Base-by-base conservation (phyloP, 2,888 invertebrate genomes). In the Noctua pronuba region DNA sequence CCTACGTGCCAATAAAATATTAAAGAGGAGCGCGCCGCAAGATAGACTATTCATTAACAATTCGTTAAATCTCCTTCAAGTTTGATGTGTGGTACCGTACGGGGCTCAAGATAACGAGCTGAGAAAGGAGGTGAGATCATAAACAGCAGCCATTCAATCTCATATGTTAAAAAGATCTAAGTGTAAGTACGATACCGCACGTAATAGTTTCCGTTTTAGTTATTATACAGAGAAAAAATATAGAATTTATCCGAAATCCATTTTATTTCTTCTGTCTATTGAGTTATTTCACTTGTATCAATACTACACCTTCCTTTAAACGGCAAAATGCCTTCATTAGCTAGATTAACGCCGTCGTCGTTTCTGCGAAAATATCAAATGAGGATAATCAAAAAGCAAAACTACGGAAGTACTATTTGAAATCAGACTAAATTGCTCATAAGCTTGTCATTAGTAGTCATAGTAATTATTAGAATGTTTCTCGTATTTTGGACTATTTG, bases 1-100 rank as follows among this genome's bases (percentile, higher is more conserved):
- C 88, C 88, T 84, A 84, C 85, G 82, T 77, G 68, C 67, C 79
- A 66, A 85, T 90, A 82, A 90, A 90, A 91, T 91, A 91, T 91
- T 89, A 86, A 90, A 82, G 69, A 79, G 73, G 77, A 82, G 80
- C 82, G 75, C 81, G 86, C 87, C 89, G 80, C 88, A 86, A 86
- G 84, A 86, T 89, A 84, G 82, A 83, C 88, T 88, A 87, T 88
- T 89, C 88, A 89, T 90, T 89, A 89, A 84, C 82, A 78, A 89
- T 89, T 86, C 84, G 81, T 77, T 81, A 88, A 87, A 78, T 82
- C 83, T 79, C 77, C 85, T 88, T 82, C 87, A 88, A 87, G 65
- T 87, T 89, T 86, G 58, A 83, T 86, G 72, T 70, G 75, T 65
- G 66, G 24, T 35, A 78, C 65, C 76, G 62, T 76, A 41, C 64